These are phyloP conservation scores for Temnothorax longispinosus DNA, from an alignment of 1,140 invertebrate genomes.

Conservation along the genomic window DNA sequence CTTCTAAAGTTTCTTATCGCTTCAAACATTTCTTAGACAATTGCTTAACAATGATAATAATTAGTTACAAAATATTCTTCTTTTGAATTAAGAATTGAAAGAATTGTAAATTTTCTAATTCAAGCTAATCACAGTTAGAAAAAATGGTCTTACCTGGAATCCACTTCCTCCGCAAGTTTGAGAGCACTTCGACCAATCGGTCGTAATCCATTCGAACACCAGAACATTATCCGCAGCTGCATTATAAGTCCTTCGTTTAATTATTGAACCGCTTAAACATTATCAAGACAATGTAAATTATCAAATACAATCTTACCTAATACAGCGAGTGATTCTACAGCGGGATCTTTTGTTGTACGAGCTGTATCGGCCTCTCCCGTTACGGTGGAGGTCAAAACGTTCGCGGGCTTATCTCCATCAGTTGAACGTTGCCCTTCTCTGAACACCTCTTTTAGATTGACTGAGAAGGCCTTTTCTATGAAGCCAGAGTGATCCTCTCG, in stretches of 20 bases:
- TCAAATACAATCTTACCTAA: conserved; percentile 72
- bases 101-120: conserved; percentile 34
- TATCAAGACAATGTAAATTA: conserved; percentile 30
- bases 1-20: not conserved
- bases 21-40: conserved; percentile 17
- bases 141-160: conserved; percentile 84
- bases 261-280: conserved; percentile 21
- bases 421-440: conserved; percentile 2
- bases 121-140: conserved; percentile 11
- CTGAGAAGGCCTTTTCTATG: conserved; percentile 11
- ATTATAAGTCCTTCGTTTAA: conserved; percentile 44
- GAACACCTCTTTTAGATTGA: conserved; percentile 32
- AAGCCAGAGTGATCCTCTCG: conserved; percentile 4
- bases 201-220: conserved; percentile 92
- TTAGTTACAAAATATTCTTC: not conserved
- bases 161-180: conserved; percentile 94
- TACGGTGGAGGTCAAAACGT: not conserved
- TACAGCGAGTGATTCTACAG: conserved; percentile 24
- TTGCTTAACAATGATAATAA: conserved; percentile 35
- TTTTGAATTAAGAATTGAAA: not conserved
- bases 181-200: conserved; percentile 95
- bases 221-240: conserved; percentile 79
- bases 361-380: not conserved
- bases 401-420: conserved; percentile 28
- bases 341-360: conserved; percentile 35